Evolutionary conservation across 2,888 invertebrate species (phyloP).

Genomic region (Chorisops tibialis): DNA sequence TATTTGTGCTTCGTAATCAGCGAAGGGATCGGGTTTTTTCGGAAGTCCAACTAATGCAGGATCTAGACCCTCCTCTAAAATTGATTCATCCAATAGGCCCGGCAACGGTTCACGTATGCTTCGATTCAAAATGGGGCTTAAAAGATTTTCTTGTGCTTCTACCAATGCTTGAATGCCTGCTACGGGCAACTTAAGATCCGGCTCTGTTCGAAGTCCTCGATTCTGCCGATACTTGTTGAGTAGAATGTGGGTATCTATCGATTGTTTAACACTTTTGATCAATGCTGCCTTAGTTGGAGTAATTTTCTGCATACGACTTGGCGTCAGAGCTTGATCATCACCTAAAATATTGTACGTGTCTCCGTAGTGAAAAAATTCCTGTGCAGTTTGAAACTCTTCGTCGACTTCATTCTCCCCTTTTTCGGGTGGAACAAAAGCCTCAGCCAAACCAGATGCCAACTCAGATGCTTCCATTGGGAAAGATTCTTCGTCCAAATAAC

Average conservation of each 20-base stretch:
- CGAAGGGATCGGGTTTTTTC: neutral
- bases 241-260: neutral
- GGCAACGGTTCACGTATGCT: conserved; percentile 1
- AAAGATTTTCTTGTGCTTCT: neutral
- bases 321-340: neutral
- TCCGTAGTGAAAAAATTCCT: neutral
- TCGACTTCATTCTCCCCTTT: neutral
- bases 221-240: neutral
- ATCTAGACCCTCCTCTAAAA: conserved; percentile 12
- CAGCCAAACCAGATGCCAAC: neutral
- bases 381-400: neutral
- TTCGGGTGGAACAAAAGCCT: neutral
- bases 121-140: neutral
- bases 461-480: conserved; percentile 11
- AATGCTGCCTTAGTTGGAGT: conserved; percentile 1
- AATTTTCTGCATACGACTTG: neutral
- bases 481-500: conserved; percentile 1
- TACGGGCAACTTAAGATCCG: neutral
- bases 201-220: conserved; percentile 2
- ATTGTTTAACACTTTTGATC: neutral
- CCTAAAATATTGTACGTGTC: neutral
- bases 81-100: conserved; percentile 15
- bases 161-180: neutral
- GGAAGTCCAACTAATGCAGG: neutral
- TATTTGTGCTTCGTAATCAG: neutral